phyloP scores from a whole-genome alignment of 2,797 vertebrate species.

The Sphenodon punctatus region DNA sequence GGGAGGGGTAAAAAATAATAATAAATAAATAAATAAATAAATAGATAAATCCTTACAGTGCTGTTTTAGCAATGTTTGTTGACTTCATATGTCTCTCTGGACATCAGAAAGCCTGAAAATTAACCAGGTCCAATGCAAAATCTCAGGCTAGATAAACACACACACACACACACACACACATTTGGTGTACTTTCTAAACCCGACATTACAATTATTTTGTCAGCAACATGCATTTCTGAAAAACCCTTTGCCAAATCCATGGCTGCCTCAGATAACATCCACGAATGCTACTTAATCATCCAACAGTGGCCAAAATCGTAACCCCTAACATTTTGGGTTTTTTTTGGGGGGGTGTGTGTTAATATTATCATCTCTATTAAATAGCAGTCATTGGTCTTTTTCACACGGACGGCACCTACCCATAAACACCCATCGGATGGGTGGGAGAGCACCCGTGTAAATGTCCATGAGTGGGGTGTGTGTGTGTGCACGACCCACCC shows the following conservation, averaged over 20 bases:
- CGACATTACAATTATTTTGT: not conserved
- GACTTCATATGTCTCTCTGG: not conserved
- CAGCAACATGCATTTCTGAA: not conserved
- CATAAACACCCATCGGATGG: no score
- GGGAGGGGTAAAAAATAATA: no score
- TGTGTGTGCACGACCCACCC: no score
- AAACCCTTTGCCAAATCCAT: not conserved
- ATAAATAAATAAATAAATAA: no score
- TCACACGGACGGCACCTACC: no score
- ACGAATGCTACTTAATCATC: not conserved
- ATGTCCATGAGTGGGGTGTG: no score
- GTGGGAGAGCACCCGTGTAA: no score
- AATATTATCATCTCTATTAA: no score
- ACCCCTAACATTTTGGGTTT: not conserved
- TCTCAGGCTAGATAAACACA: not conserved
- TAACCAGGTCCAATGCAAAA: slow-evolving; percentile 4
- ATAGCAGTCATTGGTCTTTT: no score
- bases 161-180: accelerated
- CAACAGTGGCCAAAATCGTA: not conserved
- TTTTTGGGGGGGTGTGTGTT: no score
- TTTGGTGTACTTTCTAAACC: not conserved
- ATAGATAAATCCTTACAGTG: slow-evolving; percentile 5
- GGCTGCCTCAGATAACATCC: not conserved
- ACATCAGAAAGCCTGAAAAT: not conserved
- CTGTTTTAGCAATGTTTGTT: not conserved